Percentiles rank a stretch among this genome's conserved stretches.
Evolutionary conservation across 2,888 invertebrate genomes (phyloP).

Genomic region (Dysmachus trigonus): DNA sequence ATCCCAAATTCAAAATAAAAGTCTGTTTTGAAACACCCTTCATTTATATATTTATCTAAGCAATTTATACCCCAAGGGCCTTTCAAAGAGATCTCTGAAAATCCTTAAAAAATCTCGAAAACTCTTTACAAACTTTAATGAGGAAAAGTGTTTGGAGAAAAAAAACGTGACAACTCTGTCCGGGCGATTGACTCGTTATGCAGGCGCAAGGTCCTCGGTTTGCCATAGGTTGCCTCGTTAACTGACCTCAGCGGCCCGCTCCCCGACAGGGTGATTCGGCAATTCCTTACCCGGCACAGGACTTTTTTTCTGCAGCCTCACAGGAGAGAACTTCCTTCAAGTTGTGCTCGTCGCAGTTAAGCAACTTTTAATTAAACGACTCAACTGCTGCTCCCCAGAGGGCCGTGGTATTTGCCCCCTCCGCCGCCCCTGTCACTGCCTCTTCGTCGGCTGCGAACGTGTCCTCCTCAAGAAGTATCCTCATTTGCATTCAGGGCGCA

Average conservation of each 20-base stretch:
- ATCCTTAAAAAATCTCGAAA: neutral
- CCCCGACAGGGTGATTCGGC: neutral
- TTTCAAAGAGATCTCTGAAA: neutral
- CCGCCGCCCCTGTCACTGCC: neutral
- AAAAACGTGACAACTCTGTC: neutral
- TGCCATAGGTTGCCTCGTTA: slow-evolving; percentile 5
- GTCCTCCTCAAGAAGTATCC: neutral
- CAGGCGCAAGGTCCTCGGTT: neutral
- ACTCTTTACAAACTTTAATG: neutral
- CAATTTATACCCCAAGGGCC: neutral
- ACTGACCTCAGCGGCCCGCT: neutral
- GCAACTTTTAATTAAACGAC: slow-evolving; percentile 33
- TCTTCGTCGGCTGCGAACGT: neutral
- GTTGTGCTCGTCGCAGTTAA: neutral
- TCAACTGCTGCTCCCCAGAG: neutral
- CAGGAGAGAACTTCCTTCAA: neutral
- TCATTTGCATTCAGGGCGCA: slow-evolving; percentile 40
- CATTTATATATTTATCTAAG: no score
- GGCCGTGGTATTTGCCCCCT: neutral
- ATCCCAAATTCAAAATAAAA: no score
- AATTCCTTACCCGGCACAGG: neutral
- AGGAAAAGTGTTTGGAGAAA: neutral
- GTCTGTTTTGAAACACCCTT: no score
- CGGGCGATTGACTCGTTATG: slow-evolving; percentile 10
- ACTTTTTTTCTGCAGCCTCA: neutral